Conservation (phyloP, 2,888 invertebrate species). For the Poecilus cupreus region DNA sequence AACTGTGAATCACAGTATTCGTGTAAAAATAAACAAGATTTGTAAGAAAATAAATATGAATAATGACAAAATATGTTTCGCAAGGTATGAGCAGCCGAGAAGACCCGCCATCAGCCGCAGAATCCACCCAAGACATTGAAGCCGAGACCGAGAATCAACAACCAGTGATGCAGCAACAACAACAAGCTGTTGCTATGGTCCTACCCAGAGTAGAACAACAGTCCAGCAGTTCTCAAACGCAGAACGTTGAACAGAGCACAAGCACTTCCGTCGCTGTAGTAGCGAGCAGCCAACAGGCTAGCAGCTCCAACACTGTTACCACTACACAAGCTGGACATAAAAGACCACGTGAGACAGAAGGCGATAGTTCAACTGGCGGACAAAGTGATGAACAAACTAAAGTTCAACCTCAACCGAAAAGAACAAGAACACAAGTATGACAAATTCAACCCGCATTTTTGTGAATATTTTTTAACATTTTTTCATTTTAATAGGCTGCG, state of each 20-base stretch:
- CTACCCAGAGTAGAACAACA: slow-evolving; percentile 83
- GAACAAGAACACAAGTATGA: slow-evolving; percentile 75
- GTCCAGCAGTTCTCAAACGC: slow-evolving; percentile 70
- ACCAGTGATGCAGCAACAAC: slow-evolving; percentile 69
- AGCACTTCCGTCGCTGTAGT: slow-evolving; percentile 65
- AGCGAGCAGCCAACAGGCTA: slow-evolving; percentile 71
- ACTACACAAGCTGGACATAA: slow-evolving; percentile 80
- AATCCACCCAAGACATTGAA: slow-evolving; percentile 76
- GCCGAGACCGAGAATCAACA: slow-evolving; percentile 70
- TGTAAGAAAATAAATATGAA: too few species aligned
- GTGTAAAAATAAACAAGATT: too few species aligned
- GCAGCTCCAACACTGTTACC: slow-evolving; percentile 81
- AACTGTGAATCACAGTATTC: too few species aligned
- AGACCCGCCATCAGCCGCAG: slow-evolving; percentile 68
- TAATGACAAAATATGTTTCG: too few species aligned
- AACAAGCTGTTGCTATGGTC: slow-evolving; percentile 82
- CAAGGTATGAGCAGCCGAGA: slow-evolving; percentile 57
- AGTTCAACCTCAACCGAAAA: slow-evolving; percentile 73
- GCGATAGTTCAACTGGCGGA: slow-evolving; percentile 73
- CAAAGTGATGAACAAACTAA: slow-evolving; percentile 72
- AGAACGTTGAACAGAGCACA: slow-evolving; percentile 69
- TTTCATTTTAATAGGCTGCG: not conserved
- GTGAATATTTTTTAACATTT: too few species aligned
- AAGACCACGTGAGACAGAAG: slow-evolving; percentile 77
- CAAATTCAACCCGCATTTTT: slow-evolving; percentile 3